Conservation (phyloP, 2,113 vertebrate species). For the Gopherus flavomarginatus region DNA sequence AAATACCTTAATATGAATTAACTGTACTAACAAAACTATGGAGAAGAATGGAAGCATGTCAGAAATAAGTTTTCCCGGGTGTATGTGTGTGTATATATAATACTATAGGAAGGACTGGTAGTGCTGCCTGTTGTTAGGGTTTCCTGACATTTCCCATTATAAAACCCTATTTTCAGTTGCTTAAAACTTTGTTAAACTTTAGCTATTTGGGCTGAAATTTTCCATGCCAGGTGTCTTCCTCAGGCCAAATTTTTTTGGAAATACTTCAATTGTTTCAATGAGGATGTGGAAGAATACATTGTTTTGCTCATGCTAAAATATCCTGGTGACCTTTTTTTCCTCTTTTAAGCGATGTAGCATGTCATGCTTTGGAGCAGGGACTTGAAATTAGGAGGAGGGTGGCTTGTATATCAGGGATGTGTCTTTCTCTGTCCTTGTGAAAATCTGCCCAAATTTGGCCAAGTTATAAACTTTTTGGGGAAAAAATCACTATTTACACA, state of each 20-base stretch:
- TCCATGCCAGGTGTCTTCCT: neutral
- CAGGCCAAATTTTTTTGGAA: constrained; percentile 12
- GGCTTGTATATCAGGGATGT: neutral
- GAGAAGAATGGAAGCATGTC: constrained; percentile 46
- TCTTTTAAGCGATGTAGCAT: neutral
- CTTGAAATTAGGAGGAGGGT: neutral
- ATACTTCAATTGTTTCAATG: neutral
- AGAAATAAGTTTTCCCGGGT: constrained; percentile 58
- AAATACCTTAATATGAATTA: constrained; percentile 60
- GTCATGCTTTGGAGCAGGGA: neutral
- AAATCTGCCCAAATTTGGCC: constrained; percentile 22
- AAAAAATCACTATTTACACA: constrained; percentile 3
- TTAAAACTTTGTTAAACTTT: constrained; percentile 29
- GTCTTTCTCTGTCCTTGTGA: neutral
- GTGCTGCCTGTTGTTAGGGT: constrained; percentile 33
- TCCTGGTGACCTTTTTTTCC: neutral
- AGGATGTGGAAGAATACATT: neutral
- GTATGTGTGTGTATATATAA: neutral
- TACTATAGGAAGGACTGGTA: constrained; percentile 23
- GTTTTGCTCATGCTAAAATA: neutral
- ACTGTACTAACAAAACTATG: constrained; percentile 41
- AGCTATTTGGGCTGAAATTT: constrained; percentile 34
- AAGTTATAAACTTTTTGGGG: neutral
- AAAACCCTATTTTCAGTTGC: constrained; percentile 2
- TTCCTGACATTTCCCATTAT: neutral